Evolutionary conservation across 2,797 vertebrate species (phyloP).

Genomic region (Squalus acanthias): DNA sequence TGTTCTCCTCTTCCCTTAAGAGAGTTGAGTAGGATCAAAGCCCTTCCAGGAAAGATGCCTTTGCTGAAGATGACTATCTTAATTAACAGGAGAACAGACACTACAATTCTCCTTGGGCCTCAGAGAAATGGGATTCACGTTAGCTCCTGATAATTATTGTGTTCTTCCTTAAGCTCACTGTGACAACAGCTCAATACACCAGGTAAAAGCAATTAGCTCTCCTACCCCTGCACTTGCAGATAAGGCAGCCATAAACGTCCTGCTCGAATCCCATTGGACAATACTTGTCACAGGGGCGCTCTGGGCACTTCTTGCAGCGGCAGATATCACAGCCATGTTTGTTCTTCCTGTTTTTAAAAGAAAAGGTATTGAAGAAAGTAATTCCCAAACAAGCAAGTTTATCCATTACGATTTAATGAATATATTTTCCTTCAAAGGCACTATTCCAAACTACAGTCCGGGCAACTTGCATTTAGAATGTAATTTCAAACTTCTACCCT

Average conservation of each 20-base stretch:
- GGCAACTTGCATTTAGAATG: not conserved
- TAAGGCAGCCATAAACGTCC: conserved; percentile 68
- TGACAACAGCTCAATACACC: not conserved
- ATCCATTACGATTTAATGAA: not conserved
- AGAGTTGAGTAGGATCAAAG: conserved; percentile 2
- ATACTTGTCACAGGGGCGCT: conserved; percentile 70
- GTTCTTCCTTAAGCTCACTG: not conserved
- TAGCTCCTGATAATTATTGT: not conserved
- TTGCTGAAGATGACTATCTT: conserved; percentile 33
- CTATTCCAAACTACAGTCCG: not conserved
- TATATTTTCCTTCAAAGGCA: not conserved
- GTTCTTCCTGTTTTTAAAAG: conserved; percentile 69
- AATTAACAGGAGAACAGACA: not conserved
- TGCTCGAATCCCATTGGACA: conserved; percentile 77
- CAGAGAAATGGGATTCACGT: conserved; percentile 5
- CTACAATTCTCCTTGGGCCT: conserved; percentile 1
- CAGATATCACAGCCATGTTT: conserved; percentile 81
- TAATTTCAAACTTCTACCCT: not conserved
- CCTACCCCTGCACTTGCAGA: conserved; percentile 79
- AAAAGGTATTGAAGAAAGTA: conserved; percentile 32
- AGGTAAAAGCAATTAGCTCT: conserved; percentile 14
- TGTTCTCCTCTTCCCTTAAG: not conserved
- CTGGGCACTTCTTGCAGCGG: conserved; percentile 79
- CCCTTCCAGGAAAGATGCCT: conserved; percentile 10
- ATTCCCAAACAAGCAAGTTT: not conserved